phyloP scores from a whole-genome alignment of 2,888 invertebrate genomes.

The Zeuzera pyrina region DNA sequence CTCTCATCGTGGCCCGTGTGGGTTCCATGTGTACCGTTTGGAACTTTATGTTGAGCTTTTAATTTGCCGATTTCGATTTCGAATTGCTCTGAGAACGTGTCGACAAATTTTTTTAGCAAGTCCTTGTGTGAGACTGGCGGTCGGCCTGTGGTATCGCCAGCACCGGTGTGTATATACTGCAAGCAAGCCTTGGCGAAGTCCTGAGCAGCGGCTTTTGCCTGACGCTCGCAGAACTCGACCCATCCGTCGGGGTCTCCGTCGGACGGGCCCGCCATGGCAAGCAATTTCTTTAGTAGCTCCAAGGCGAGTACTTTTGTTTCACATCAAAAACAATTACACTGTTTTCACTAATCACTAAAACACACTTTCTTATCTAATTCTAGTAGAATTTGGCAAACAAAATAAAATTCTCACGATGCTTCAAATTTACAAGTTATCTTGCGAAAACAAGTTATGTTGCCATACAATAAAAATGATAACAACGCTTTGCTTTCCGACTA shows the following conservation, averaged over 20 bases:
- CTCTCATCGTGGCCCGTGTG: slow-evolving; percentile 70
- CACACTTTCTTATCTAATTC: slow-evolving; percentile 24
- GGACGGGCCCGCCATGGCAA: slow-evolving; percentile 71
- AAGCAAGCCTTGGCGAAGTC: slow-evolving; percentile 92
- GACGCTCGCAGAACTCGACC: slow-evolving; percentile 90
- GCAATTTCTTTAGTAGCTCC: slow-evolving; percentile 66
- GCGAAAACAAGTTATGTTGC: slow-evolving; percentile 66
- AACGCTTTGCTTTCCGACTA: no score
- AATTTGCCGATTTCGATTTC: slow-evolving; percentile 80
- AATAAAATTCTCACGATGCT: slow-evolving; percentile 58
- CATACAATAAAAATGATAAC: slow-evolving; percentile 31
- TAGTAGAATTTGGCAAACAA: slow-evolving; percentile 52
- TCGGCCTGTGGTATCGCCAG: slow-evolving; percentile 75
- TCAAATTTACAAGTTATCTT: slow-evolving; percentile 46
- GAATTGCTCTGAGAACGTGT: slow-evolving; percentile 88
- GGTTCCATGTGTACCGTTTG: slow-evolving; percentile 40
- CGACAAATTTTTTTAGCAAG: slow-evolving; percentile 86
- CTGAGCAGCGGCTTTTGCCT: slow-evolving; percentile 87
- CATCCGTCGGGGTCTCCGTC: slow-evolving; percentile 79
- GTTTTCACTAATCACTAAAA: slow-evolving; percentile 20
- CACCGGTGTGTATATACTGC: slow-evolving; percentile 81
- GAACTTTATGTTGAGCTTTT: slow-evolving; percentile 55
- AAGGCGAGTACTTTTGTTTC: slow-evolving; percentile 31
- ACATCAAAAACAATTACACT: slow-evolving; percentile 30
- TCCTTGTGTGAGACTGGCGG: slow-evolving; percentile 82